These are phyloP conservation scores for Cydia fagiglandana DNA, from an alignment of 1,140 invertebrate species.

Conservation along the genomic window DNA sequence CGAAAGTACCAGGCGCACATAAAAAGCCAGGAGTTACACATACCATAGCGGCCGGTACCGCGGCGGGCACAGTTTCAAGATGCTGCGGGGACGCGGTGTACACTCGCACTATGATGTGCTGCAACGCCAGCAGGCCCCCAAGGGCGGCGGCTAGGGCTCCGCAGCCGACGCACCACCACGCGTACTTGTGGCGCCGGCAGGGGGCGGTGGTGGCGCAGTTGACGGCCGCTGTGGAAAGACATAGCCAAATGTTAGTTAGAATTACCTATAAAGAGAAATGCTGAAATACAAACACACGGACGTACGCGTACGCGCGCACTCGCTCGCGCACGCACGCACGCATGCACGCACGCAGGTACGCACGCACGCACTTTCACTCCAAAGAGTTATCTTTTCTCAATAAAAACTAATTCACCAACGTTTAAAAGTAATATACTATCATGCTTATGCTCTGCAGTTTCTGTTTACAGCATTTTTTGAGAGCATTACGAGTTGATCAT, in stretches of 20 bases:
- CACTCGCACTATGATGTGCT: slow-evolving; percentile 68
- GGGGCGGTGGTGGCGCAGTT: slow-evolving; percentile 58
- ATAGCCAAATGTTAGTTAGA: not conserved
- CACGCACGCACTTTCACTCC: no score
- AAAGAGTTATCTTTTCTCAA: no score
- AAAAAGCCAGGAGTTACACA: slow-evolving; percentile 31
- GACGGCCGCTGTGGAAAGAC: slow-evolving; percentile 55
- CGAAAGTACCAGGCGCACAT: no score
- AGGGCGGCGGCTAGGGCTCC: slow-evolving; percentile 68
- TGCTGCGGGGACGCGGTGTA: slow-evolving; percentile 75
- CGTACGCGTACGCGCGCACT: no score
- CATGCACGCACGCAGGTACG: no score
- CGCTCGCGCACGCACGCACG: no score
- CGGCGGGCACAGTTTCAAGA: slow-evolving; percentile 75
- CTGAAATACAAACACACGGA: no score
- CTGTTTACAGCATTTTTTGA: no score
- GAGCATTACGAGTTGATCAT: no score
- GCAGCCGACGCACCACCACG: slow-evolving; percentile 76
- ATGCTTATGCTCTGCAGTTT: no score
- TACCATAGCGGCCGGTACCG: slow-evolving; percentile 76
- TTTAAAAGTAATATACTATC: no score
- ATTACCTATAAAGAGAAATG: not conserved
- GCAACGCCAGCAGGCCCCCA: slow-evolving; percentile 68
- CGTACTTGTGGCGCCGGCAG: slow-evolving; percentile 71
- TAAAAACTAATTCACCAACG: no score